phyloP scores from a whole-genome alignment of 2,797 vertebrate species.

The Lagorchestes hirsutus region DNA sequence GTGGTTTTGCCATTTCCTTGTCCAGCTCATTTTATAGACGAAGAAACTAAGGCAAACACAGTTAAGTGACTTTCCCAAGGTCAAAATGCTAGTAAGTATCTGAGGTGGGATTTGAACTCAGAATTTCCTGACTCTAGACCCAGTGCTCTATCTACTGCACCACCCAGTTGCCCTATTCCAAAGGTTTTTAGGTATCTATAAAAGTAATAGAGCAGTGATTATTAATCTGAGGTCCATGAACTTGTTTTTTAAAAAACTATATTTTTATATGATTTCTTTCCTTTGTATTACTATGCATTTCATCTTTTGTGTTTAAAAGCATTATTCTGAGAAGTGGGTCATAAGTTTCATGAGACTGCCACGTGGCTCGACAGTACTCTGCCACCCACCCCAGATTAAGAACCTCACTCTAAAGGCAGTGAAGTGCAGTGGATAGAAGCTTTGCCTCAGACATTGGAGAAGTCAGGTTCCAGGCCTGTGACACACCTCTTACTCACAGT shows the following conservation, averaged over 20 bases:
- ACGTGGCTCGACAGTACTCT: neutral
- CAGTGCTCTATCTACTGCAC: neutral
- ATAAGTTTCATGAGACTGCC: neutral
- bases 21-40: no score
- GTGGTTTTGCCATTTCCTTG: no score
- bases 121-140: no score
- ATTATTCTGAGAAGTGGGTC: neutral
- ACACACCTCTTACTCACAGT: neutral
- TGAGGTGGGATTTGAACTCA: no score
- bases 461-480: neutral
- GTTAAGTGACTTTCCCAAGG: no score
- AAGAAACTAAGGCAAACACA: no score
- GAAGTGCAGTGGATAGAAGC: neutral
- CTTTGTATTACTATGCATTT: neutral
- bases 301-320: neutral
- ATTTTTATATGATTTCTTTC: neutral
- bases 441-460: neutral
- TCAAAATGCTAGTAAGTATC: no score
- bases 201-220: neutral
- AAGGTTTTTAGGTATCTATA: neutral
- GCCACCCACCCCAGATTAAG: neutral
- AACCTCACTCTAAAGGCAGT: neutral
- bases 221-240: neutral
- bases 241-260: neutral
- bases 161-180: neutral